Evolutionary conservation across 2,888 invertebrate genomes (phyloP), one percentile per base, ranked within the genome.

Genomic region (Geophilus truncorum): DNA sequence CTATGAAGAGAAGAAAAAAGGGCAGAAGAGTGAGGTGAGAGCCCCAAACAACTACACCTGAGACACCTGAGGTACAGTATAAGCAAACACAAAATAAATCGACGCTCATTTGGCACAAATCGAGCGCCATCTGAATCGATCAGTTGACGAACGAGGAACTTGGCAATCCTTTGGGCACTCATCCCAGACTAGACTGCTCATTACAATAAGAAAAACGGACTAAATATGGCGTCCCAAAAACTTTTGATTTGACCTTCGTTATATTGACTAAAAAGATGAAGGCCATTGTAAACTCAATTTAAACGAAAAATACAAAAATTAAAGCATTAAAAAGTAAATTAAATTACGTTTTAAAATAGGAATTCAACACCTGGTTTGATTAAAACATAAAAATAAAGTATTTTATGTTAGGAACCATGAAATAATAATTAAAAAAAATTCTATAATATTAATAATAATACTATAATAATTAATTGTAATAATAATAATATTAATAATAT

Each of bases 21-120:
- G 62, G 62, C 62, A 62, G 62, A 25, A 62, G 62, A 62, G 62
- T 62, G 62, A 62, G 62, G 62, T 62, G 62, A 62, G 62, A 28
- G 62, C 62, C 62, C 62, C 62, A 62, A 62, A 62, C 62, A 62
- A 62, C 62, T 62, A 62, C 62, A 62, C 62, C 62, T 62, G 62
- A 62, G 62, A 62, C 62, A 62, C 62, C 62, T 62, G 62, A 62
- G 62, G 62, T 62, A 62, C 25, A 62, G 62, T 62, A 62, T 62
- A 62, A 62, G 15, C 62, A 62, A 62, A 62, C 62, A 25, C 62
- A 62, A 62, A 62, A 57, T 23, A 62, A 62, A 23, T 25, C 25
- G 62, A 62, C 62, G 62, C 62, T 62, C 62, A 23, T 62, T 62
- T 62, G 62, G 62, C 62, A 62, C 62, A 62, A 45, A 62, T 62